These are phyloP conservation scores for Glyptemys insculpta DNA, from an alignment of 2,797 vertebrate genomes.

Conservation along the genomic window DNA sequence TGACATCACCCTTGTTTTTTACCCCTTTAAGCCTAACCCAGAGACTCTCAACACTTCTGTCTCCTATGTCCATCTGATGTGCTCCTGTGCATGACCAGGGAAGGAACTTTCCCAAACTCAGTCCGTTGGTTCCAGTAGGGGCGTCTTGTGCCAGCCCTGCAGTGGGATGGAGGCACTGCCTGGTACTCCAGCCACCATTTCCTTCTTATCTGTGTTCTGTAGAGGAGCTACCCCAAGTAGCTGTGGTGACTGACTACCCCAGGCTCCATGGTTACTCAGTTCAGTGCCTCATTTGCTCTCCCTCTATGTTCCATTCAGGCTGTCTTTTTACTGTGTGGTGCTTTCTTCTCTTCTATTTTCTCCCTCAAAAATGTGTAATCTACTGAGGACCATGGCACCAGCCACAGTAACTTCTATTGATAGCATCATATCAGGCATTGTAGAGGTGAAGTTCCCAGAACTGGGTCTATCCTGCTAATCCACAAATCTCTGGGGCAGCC, in stretches of 20 bases:
- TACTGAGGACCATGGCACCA: too few species aligned
- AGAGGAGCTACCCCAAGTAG: not conserved
- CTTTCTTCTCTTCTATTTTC: too few species aligned
- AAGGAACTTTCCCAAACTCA: not conserved
- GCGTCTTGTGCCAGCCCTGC: not conserved
- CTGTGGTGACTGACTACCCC: not conserved
- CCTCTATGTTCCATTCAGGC: not conserved
- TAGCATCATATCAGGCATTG: too few species aligned
- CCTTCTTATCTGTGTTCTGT: not conserved
- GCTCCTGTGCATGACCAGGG: not conserved
- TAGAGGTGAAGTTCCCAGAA: too few species aligned
- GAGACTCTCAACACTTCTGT: too few species aligned
- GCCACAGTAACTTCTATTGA: too few species aligned
- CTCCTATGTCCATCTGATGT: too few species aligned
- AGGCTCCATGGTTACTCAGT: rapidly evolving
- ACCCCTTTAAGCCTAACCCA: too few species aligned
- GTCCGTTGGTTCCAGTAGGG: not conserved
- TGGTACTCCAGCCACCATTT: rapidly evolving
- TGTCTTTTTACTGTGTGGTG: not conserved
- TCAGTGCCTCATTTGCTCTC: not conserved
- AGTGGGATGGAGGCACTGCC: not conserved
- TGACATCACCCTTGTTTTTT: too few species aligned
- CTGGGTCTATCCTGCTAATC: too few species aligned
- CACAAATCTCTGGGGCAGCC: too few species aligned
- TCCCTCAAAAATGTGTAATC: too few species aligned